A percentile compares a stretch with the other conserved stretches of the same genome.
phyloP scores from a whole-genome alignment of 2,113 vertebrate species.

The Gnathonemus echidnorhynchus region DNA sequence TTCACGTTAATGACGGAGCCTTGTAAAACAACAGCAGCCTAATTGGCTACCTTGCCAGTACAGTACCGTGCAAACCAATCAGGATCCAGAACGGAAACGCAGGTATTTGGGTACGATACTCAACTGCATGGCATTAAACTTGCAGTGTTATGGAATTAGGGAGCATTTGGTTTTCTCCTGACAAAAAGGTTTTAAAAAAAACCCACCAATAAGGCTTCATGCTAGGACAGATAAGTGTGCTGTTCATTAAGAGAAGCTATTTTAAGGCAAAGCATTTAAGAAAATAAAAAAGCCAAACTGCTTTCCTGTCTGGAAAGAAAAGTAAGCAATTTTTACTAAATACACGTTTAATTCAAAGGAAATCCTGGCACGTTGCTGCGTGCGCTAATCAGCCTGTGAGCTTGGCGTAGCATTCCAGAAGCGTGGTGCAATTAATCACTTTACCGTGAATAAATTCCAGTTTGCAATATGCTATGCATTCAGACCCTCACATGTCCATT shows the following conservation, averaged over 20 bases:
- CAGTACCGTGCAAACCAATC: background rate
- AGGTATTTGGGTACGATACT: background rate
- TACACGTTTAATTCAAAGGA: background rate
- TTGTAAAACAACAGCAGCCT: slow-evolving; percentile 15
- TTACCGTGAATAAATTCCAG: background rate
- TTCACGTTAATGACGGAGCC: slow-evolving; percentile 13
- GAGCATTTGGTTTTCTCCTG: background rate
- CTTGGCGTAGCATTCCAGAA: background rate
- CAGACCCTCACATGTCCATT: background rate
- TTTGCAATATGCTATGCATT: background rate
- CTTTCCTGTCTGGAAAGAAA: background rate
- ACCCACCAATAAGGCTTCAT: background rate
- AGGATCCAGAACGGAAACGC: background rate
- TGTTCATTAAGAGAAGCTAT: background rate
- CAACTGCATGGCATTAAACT: background rate
- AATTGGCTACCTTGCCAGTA: slow-evolving; percentile 1
- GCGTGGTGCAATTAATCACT: background rate
- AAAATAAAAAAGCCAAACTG: background rate
- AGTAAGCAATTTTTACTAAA: slow-evolving; percentile 5
- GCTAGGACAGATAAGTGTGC: background rate
- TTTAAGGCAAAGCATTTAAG: background rate
- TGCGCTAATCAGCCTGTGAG: background rate
- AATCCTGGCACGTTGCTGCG: background rate
- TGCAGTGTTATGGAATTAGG: background rate
- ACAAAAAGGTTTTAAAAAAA: background rate